These are phyloP conservation scores for Galerucella nymphaeae DNA, from an alignment of 2,888 invertebrate genomes.

Conservation along the genomic window DNA sequence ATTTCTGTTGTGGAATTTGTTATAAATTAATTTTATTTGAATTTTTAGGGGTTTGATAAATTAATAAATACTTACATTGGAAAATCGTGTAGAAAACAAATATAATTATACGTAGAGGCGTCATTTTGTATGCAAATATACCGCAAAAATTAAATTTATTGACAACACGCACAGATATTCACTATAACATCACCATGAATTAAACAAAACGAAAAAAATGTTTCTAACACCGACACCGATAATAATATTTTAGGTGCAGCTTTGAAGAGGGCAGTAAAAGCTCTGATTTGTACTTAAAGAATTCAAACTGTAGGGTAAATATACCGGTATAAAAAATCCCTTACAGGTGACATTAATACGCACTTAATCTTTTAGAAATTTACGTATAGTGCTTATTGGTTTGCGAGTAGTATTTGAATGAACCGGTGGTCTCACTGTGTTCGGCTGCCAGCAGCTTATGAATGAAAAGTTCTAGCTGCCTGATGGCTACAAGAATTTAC, in stretches of 20 bases:
- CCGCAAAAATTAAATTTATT: background rate
- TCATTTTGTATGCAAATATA: background rate
- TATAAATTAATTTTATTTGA: background rate
- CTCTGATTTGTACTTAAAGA: conserved; percentile 34
- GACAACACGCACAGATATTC: conserved; percentile 7
- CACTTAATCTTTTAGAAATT: conserved; percentile 20
- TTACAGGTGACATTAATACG: conserved; percentile 37
- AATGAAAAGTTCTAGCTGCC: conserved; percentile 50
- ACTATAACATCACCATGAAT: conserved; percentile 12
- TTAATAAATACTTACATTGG: conserved; percentile 23
- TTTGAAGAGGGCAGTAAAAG: conserved; percentile 38
- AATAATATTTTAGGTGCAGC: conserved; percentile 29
- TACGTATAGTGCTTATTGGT: conserved; percentile 45
- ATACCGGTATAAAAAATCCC: conserved; percentile 31
- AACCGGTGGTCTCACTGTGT: conserved; percentile 44
- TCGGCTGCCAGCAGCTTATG: conserved; percentile 49
- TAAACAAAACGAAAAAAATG: conserved; percentile 27
- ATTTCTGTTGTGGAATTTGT: no score
- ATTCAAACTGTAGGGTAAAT: background rate
- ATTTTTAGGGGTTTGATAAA: background rate
- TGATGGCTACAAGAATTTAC: conserved; percentile 45
- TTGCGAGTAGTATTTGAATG: conserved; percentile 51
- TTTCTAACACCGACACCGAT: conserved; percentile 8
- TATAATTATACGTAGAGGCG: background rate
- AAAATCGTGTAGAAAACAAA: conserved; percentile 14